Percentiles rank a stretch among this genome's conserved stretches.
Conservation (phyloP, 2,113 vertebrate species). For the Aythya baeri region DNA sequence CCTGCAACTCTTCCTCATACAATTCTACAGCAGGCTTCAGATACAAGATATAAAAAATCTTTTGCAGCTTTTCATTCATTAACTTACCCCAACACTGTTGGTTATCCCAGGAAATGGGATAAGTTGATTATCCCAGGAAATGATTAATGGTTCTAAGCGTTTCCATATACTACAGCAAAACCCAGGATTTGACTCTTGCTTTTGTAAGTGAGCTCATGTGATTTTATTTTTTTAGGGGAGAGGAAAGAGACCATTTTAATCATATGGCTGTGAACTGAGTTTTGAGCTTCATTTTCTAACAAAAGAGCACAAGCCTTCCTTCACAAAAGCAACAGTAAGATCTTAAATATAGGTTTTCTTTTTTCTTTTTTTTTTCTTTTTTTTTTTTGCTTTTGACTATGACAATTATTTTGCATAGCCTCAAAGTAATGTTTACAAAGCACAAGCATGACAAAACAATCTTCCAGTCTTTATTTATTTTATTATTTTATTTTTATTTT, state of each 20-base stretch:
- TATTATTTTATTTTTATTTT: not conserved
- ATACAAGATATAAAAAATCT: not conserved
- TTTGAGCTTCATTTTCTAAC: slow-evolving; percentile 41
- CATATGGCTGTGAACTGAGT: not conserved
- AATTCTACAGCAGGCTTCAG: not conserved
- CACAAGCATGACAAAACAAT: slow-evolving; percentile 24
- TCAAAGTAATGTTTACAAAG: slow-evolving; percentile 20
- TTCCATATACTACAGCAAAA: slow-evolving; percentile 23
- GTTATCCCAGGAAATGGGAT: slow-evolving; percentile 17
- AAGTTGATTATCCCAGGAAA: slow-evolving; percentile 30
- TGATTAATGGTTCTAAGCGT: slow-evolving; percentile 7
- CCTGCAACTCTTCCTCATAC: not conserved
- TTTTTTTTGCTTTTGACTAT: not conserved
- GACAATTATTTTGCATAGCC: slow-evolving; percentile 33
- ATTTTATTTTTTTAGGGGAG: slow-evolving; percentile 22
- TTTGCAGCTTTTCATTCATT: not conserved
- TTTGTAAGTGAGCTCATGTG: slow-evolving; percentile 36
- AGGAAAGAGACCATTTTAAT: slow-evolving; percentile 24
- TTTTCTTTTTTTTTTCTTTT: not conserved
- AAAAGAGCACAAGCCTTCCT: slow-evolving; percentile 15
- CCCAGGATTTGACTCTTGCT: slow-evolving; percentile 11
- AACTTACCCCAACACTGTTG: not conserved
- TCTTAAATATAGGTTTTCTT: not conserved
- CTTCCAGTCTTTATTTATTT: not conserved
- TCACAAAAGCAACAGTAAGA: slow-evolving; percentile 30